Conservation (phyloP, 2,113 vertebrate species). For the Eulemur rufifrons region DNA sequence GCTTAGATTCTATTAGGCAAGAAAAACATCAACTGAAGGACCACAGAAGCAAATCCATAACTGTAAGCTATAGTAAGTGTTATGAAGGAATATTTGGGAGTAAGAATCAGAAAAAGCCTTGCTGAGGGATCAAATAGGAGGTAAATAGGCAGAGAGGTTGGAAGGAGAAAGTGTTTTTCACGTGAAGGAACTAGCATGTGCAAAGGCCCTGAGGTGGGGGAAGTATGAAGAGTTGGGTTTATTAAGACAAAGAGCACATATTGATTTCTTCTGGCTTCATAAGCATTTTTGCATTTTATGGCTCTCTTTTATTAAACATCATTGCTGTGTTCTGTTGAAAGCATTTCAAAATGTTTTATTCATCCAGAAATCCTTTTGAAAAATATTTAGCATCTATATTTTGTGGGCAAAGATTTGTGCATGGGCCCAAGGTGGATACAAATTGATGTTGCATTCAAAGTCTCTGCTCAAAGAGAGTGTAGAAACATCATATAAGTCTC, state of each 20-base stretch:
- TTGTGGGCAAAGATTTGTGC: background rate
- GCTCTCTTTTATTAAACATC: constrained; percentile 31
- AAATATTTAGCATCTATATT: constrained; percentile 1
- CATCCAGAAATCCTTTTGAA: constrained; percentile 15
- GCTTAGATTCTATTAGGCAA: background rate
- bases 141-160: background rate
- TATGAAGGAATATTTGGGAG: background rate
- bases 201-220: background rate
- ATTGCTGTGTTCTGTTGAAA: constrained; percentile 20
- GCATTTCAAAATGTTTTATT: constrained; percentile 59
- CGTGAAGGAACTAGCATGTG: background rate
- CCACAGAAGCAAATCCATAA: background rate
- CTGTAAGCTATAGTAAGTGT: background rate
- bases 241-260: background rate
- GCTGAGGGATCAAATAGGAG: background rate
- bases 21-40: background rate
- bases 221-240: background rate
- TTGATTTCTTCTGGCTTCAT: constrained; percentile 12
- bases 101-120: background rate
- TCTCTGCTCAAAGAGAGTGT: background rate
- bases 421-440: background rate
- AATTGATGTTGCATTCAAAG: no score
- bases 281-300: constrained; percentile 42
- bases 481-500: background rate
- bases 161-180: background rate